These are phyloP conservation scores for Ferdinandea cuprea DNA, from an alignment of 2,888 invertebrate genomes.

Conservation along the genomic window DNA sequence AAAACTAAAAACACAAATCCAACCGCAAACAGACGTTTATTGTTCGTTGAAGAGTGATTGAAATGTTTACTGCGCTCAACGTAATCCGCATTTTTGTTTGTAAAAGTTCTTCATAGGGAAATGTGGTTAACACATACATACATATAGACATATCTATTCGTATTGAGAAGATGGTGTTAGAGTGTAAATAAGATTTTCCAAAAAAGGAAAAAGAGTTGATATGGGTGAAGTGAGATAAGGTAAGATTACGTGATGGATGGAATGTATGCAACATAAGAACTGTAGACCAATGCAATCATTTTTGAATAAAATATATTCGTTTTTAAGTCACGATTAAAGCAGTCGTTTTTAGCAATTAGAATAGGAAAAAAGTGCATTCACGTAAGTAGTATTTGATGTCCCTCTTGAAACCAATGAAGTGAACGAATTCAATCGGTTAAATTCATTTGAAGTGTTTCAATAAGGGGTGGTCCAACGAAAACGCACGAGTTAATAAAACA, in stretches of 20 bases:
- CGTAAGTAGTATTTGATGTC: no score
- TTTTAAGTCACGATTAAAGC: no score
- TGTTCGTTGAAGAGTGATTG: slow-evolving; percentile 5
- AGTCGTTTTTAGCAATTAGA: no score
- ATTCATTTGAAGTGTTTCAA: no score
- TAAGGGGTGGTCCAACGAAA: no score
- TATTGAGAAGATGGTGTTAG: slow-evolving; percentile 12
- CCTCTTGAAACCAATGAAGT: no score
- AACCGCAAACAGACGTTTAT: slow-evolving; percentile 8
- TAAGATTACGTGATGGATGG: slow-evolving; percentile 19
- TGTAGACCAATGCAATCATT: no score
- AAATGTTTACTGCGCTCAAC: slow-evolving; percentile 35
- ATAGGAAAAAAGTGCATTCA: no score
- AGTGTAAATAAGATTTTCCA: slow-evolving; percentile 28
- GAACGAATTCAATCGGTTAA: no score
- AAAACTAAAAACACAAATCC: background rate
- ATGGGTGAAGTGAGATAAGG: slow-evolving; percentile 16
- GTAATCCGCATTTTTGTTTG: slow-evolving; percentile 22
- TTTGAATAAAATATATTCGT: no score
- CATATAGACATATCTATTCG: background rate
- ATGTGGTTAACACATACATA: slow-evolving; percentile 19
- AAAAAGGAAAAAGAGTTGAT: slow-evolving; percentile 15
- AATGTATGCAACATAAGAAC: background rate
- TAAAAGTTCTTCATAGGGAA: slow-evolving; percentile 27
- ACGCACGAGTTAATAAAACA: no score